Base-by-base conservation (phyloP, 2,797 vertebrate genomes). In the Chromobotia macracanthus region DNA sequence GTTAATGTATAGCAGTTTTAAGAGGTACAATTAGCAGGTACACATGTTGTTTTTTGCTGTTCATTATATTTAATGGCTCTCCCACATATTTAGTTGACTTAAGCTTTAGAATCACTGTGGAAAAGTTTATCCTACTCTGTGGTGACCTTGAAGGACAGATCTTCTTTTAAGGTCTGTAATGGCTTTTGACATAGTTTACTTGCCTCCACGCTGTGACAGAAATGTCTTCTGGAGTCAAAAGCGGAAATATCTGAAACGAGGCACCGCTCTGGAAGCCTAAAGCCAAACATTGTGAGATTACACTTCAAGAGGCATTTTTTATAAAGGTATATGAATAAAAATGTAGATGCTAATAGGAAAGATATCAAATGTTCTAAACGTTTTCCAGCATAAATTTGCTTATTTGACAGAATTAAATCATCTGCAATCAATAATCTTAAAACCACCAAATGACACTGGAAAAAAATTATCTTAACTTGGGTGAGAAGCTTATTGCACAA, bases 171-270 rank as follows among this genome's bases (percentile, higher is more conserved):
- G 79, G 81, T 85, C 81, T 69, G 55, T 85, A 85, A 88, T 85
- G 80, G 82, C 82, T 83, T 81, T 83, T 88, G 87, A 86, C 87
- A 85, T 82, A 82, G 83, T 89, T 85, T 87, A 84, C 80, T 86
- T 79, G 82, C 84, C 84, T 78, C 82, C 87, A 87, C 19, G 84
- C 83, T 87, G 87, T 65, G 86, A 84, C 80, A 87, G 78, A 87
- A 87, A 88, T 85, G 84, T 86, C 81, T 83, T 86, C 74, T 80
- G 85, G 83, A 86, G 80, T 80, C 86, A 58, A 74, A 77, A 68
- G 66, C 85, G 84, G 84, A 84, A 84, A 84, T 88, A 84, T 87
- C 72, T 84, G 83, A 86, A 84, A 83, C 80, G 80, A 67, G 68
- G 85, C 84, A 83, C 84, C 83, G 77, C 82, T 72, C 78, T 81